Evolutionary conservation across 1,140 invertebrate genomes (phyloP), one percentile per base, ranked within the genome.

Genomic region (Psix sp.): DNA sequence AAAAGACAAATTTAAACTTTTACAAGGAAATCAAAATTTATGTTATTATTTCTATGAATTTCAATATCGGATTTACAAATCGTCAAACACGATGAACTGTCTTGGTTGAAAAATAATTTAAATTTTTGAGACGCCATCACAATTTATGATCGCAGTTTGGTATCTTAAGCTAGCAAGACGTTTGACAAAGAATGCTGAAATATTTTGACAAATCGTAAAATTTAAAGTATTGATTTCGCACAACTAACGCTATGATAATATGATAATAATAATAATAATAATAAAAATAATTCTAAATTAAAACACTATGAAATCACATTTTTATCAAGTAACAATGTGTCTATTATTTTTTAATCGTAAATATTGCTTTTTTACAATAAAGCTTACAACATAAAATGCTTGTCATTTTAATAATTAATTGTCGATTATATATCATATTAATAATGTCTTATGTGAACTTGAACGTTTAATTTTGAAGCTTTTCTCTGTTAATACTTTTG

Each of bases 361-460:
- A 17, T 42, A 60, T 54, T 62, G 62, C 38, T 60, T 56, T 62
- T 62, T 40, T 60, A 65, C 60, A 38, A 52, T 13, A 39, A 54
- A 60, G 43, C 60, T 52, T 59, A 65, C 5, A 57, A 62, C 9
- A 20, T 59, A 63, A 52, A 40, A 65, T 39, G 42, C 16, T 15
- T 39, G 36, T 54, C 26, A 36, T 56, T 38, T 46, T 18, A 45
- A 31, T 63, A 39, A 57, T 65, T 43, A 59, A 60, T 15, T 21
- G 21, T 48, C 10, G 36, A 18, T 40, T 48, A 49, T 62, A 67
- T 40, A 74, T 13, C 21, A 54, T 67, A 74, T 17, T 74, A 74
- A 67, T 74, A 74, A 62, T 74, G 56, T 63, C 42, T 68, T 43
- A 49, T 38, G 33, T 57, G 49, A 60, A 73, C 29, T 54, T 56